phyloP scores from a whole-genome alignment of 2,797 vertebrate species.

The Xenops minutus region DNA sequence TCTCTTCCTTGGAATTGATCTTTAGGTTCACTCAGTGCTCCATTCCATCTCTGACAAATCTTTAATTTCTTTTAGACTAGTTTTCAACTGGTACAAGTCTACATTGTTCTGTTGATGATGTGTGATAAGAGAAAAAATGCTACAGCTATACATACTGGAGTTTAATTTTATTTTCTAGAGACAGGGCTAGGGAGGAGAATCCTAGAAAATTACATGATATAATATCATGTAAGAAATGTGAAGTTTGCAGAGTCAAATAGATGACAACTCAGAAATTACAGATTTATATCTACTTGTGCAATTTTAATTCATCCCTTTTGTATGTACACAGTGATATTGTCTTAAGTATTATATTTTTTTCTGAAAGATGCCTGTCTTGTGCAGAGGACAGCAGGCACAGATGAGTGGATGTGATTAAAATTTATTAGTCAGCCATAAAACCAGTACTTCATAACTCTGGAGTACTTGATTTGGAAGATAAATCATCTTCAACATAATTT shows the following conservation, averaged over 20 bases:
- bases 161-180: neutral
- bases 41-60: neutral
- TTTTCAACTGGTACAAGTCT: neutral
- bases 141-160: neutral
- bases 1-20: neutral
- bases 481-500: neutral
- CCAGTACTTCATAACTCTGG: neutral
- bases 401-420: neutral
- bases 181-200: neutral
- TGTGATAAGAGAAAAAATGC: neutral
- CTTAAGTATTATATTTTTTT: neutral
- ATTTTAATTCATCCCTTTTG: neutral
- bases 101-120: neutral
- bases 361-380: neutral
- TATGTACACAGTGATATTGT: neutral
- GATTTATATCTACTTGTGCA: neutral
- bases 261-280: neutral
- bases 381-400: neutral
- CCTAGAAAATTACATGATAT: neutral
- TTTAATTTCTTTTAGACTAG: neutral
- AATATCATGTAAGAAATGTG: neutral
- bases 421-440: neutral
- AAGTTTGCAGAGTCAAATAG: neutral
- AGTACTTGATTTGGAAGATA: neutral
- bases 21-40: neutral